These are phyloP conservation scores for Gymnogyps californianus DNA, from an alignment of 2,113 vertebrate genomes.

Conservation along the genomic window DNA sequence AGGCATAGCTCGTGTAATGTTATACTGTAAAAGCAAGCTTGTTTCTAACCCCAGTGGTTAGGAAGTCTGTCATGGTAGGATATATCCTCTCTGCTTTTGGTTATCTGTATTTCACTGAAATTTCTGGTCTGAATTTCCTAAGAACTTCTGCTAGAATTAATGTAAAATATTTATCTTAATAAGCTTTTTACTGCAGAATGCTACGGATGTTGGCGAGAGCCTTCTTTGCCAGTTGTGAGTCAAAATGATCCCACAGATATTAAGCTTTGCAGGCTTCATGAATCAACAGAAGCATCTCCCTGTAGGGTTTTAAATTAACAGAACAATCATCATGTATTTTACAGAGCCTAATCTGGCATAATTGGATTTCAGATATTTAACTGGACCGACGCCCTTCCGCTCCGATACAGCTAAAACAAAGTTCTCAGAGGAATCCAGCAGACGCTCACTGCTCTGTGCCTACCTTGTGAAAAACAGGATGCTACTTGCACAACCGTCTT, in stretches of 20 bases:
- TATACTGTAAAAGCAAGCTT: background rate
- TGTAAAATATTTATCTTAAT: background rate
- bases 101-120: background rate
- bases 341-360: slow-evolving; percentile 33
- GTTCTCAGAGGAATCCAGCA: background rate
- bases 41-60: background rate
- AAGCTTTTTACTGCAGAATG: background rate
- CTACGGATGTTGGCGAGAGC: background rate
- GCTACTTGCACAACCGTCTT: background rate
- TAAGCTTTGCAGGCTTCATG: background rate
- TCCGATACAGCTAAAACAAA: background rate
- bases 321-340: slow-evolving; percentile 30
- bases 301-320: slow-evolving; percentile 48
- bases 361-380: slow-evolving; percentile 24
- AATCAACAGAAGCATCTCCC: slow-evolving; percentile 29
- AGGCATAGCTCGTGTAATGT: accelerated
- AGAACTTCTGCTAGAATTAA: background rate
- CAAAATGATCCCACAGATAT: background rate
- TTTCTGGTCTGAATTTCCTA: background rate
- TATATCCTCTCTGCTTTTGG: background rate
- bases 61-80: background rate
- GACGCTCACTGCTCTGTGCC: background rate
- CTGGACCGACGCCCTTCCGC: background rate
- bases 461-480: background rate
- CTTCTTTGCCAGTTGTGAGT: background rate